Evolutionary conservation across 2,888 invertebrate species (phyloP).

Genomic region (Loripinus fragilis): DNA sequence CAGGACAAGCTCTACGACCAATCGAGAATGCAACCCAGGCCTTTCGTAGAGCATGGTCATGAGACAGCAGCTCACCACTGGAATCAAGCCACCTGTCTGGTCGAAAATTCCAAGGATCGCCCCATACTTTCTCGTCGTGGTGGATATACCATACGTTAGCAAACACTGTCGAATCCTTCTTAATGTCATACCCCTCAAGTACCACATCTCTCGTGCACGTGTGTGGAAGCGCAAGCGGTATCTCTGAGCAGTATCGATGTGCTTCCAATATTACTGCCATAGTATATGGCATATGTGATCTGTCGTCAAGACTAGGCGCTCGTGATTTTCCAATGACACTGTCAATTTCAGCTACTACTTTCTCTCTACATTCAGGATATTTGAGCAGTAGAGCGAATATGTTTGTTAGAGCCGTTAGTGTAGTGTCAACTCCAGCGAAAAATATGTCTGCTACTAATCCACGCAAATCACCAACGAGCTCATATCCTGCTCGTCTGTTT

Average conservation of each 20-base stretch:
- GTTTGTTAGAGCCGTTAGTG: neutral
- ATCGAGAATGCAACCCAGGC: slow-evolving; percentile 22
- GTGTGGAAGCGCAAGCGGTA: neutral
- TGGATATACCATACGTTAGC: neutral
- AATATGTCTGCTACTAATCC: neutral
- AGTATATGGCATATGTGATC: neutral
- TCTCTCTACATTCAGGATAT: no score
- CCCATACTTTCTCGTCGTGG: neutral
- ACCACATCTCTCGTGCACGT: neutral
- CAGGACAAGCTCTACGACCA: slow-evolving; percentile 35
- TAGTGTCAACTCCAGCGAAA: neutral
- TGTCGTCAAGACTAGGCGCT: neutral
- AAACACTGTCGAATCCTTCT: neutral
- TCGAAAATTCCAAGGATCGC: neutral
- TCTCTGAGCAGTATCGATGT: neutral
- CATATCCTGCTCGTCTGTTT: neutral
- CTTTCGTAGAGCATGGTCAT: neutral
- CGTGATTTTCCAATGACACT: no score
- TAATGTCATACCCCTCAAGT: no score
- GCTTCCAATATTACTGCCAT: neutral
- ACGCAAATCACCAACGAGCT: neutral
- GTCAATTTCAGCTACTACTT: neutral
- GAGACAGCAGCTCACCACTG: neutral
- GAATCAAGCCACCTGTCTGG: no score
- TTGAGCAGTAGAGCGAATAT: no score